Conservation (phyloP, 1,140 invertebrate species). For the Drosophila elegans region DNA sequence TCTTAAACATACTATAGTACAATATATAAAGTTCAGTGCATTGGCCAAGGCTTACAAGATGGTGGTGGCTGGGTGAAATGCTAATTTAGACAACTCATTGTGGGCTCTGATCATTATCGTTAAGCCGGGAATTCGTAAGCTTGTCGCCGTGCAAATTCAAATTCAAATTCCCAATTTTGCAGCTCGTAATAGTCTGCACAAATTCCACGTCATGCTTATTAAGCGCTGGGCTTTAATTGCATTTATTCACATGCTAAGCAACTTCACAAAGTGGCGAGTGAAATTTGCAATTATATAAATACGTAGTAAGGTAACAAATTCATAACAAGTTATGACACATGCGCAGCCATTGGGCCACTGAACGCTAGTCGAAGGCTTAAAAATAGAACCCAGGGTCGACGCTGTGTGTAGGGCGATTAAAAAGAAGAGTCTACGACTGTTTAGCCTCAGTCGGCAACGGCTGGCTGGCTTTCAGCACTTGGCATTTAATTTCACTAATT, state of each 20-base stretch:
- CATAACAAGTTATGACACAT: slow-evolving; percentile 36
- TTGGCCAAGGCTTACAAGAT: slow-evolving; percentile 31
- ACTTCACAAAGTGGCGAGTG: slow-evolving; percentile 61
- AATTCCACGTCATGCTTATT: slow-evolving; percentile 65
- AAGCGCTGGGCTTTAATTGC: slow-evolving; percentile 67
- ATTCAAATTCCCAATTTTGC: slow-evolving; percentile 9
- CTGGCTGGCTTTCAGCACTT: slow-evolving; percentile 50
- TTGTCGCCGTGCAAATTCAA: slow-evolving; percentile 4
- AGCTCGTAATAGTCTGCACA: slow-evolving; percentile 34
- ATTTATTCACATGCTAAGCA: slow-evolving; percentile 55
- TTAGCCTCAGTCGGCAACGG: slow-evolving; percentile 31
- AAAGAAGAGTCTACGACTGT: background rate
- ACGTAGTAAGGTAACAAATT: slow-evolving; percentile 45
- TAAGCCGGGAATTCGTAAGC: slow-evolving; percentile 9
- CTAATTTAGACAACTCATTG: slow-evolving; percentile 32
- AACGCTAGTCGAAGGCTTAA: slow-evolving; percentile 16
- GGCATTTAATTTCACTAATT: slow-evolving; percentile 68
- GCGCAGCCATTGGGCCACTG: slow-evolving; percentile 13
- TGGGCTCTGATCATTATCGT: slow-evolving; percentile 13
- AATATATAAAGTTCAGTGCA: slow-evolving; percentile 7
- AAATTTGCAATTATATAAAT: slow-evolving; percentile 80
- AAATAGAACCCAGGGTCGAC: slow-evolving; percentile 68
- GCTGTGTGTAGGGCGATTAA: slow-evolving; percentile 14
- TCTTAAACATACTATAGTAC: background rate
- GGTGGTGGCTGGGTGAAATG: slow-evolving; percentile 29